Conservation (phyloP, 2,888 invertebrate genomes). For the Anticlea derivata region DNA sequence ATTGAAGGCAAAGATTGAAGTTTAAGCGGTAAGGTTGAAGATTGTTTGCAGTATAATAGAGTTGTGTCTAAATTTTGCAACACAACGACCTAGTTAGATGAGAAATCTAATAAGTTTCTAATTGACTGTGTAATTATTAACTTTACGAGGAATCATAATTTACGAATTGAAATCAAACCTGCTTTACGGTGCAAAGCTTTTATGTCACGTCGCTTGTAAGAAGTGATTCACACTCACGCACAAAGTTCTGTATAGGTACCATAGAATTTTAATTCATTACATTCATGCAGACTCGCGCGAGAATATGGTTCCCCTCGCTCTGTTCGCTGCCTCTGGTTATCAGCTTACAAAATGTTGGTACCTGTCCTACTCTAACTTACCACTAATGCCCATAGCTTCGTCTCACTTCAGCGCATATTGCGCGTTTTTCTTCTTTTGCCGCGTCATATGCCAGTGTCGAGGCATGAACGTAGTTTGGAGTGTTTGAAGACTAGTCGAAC, state of each 20-base stretch:
- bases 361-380: conserved; percentile 67
- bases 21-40: not conserved
- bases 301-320: conserved; percentile 82
- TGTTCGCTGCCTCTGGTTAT: conserved; percentile 80
- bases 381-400: conserved; percentile 64
- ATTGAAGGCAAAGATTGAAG: conserved; percentile 41
- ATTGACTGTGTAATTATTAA: conserved; percentile 12
- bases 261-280: conserved; percentile 82
- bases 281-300: conserved; percentile 79
- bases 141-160: conserved; percentile 5
- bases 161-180: conserved; percentile 14
- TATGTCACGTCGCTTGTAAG: too few species aligned
- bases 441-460: conserved; percentile 77
- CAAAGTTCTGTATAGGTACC: conserved; percentile 57
- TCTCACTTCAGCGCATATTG: conserved; percentile 76
- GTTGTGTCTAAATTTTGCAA: not conserved
- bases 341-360: conserved; percentile 81
- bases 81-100: conserved; percentile 12
- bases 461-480: conserved; percentile 63
- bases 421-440: conserved; percentile 83
- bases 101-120: conserved; percentile 32
- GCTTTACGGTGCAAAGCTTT: conserved; percentile 48
- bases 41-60: conserved; percentile 3
- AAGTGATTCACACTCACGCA: conserved; percentile 62
- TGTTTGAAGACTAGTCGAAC: conserved; percentile 59